Base-by-base conservation (phyloP, 2,113 vertebrate species). In the Cottus gobio region DNA sequence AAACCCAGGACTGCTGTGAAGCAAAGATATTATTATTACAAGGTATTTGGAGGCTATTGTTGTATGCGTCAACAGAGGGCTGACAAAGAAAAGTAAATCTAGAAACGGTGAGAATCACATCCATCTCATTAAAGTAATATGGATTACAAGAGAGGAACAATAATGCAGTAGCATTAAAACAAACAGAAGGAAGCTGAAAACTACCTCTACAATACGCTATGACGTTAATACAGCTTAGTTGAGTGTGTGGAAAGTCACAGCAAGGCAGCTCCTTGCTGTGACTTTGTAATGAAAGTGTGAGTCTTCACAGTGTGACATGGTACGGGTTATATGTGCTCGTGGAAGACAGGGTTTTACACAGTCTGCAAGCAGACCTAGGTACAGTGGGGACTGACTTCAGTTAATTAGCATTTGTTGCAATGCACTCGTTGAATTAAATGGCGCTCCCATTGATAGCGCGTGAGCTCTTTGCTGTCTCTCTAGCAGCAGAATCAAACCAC, bases 281-380 rank as follows among this genome's bases (percentile, higher is more conserved):
- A 66, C 36, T 71, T 60, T 64, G 20, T 84, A 76, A 81, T 84
- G 68, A 82, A 85, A 62, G 56, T 54, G 77, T 7, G 39, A 54
- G 54, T 61, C 31, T 60, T 77, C 37, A 9, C 42, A 61, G 64
- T 64, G 28, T 36, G 56, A 72, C 48, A 20, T 34, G 39, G 26
- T 39, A 74, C 36, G 7, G 50, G 11, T 61, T 20, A 22, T 18
- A 7, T 31, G 11, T 15, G 13, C 26, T 24, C 24, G 44, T 39
- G 34, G 4, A 44, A 16, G 31, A 26, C 39, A 75, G 54, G 30
- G n/a, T 67, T 62, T 62, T 20, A 24, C 42, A 44, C n/a, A 26
- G 56, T 30, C 34, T 67, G 16, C 7, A 34, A 30, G 24, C 7
- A 61, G 34, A 60, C 13, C 3, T 24, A 60, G 34, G 48, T 16